Evolutionary conservation across 1,140 invertebrate species (phyloP).

Genomic region (Harpegnathos saltator): DNA sequence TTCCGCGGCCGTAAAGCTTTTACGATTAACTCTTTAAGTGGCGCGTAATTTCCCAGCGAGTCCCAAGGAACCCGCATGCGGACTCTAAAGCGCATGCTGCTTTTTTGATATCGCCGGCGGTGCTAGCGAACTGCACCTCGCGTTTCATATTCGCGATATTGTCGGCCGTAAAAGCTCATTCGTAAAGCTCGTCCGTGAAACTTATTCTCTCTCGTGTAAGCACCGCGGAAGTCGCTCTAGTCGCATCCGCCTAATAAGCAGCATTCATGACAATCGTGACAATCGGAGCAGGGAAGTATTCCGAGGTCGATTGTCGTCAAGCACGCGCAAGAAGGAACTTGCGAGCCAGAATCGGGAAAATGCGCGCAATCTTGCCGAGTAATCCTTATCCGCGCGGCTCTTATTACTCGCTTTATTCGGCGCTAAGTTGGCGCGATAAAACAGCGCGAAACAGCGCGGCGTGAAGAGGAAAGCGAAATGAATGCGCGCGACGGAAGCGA

Average conservation of each 20-base stretch:
- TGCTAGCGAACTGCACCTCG: neutral
- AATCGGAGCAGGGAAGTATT: too few species aligned
- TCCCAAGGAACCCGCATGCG: neutral
- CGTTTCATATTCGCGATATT: neutral
- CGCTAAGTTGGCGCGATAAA: slow-evolving; percentile 29
- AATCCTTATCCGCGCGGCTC: neutral
- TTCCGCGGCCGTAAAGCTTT: slow-evolving; percentile 22
- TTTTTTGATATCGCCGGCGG: neutral
- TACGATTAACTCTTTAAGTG: slow-evolving; percentile 3
- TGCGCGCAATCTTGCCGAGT: neutral
- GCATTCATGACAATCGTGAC: neutral
- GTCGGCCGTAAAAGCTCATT: too few species aligned
- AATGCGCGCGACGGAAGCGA: slow-evolving; percentile 17
- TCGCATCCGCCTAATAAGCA: neutral
- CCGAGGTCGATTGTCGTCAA: neutral
- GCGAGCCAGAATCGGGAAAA: neutral
- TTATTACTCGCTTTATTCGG: neutral
- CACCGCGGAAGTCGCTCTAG: neutral
- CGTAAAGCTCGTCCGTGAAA: too few species aligned
- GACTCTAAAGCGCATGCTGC: neutral
- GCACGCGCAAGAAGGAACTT: neutral
- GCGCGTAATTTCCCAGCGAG: neutral
- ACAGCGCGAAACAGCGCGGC: neutral
- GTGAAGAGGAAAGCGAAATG: slow-evolving; percentile 26
- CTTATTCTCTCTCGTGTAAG: too few species aligned